phyloP scores from a whole-genome alignment of 2,797 vertebrate species.

The Melanotaenia parkinsoni region DNA sequence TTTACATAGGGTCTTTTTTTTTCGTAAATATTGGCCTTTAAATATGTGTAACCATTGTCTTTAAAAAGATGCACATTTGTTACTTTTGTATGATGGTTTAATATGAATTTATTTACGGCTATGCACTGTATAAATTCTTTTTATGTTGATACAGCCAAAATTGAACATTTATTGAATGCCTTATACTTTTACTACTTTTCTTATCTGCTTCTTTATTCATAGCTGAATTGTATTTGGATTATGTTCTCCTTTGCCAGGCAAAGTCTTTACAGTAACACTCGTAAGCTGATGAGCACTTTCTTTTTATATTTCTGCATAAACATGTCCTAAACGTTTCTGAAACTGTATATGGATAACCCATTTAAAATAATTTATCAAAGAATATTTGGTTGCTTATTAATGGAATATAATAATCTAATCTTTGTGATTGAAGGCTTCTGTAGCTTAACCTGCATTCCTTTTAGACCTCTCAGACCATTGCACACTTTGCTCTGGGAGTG shows the following conservation, averaged over 20 bases:
- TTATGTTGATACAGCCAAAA: constrained; percentile 6
- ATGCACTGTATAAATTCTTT: neutral
- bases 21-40: constrained; percentile 7
- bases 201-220: neutral
- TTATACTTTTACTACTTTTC: constrained; percentile 6
- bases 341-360: neutral
- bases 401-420: no score
- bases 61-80: neutral
- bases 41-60: constrained; percentile 5
- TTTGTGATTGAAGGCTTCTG: neutral
- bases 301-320: neutral
- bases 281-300: neutral
- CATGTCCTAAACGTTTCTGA: neutral
- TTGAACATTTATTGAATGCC: constrained; percentile 16
- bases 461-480: neutral
- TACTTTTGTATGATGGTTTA: constrained; percentile 10
- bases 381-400: no score
- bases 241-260: neutral
- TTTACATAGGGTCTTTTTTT: neutral
- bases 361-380: neutral
- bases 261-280: neutral
- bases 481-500: neutral
- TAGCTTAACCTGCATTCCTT: neutral
- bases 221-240: neutral
- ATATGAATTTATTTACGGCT: constrained; percentile 26